Percentiles rank a stretch among this genome's conserved stretches.
Evolutionary conservation across 1,140 invertebrate genomes (phyloP).

Genomic region (Laupala kohalensis): DNA sequence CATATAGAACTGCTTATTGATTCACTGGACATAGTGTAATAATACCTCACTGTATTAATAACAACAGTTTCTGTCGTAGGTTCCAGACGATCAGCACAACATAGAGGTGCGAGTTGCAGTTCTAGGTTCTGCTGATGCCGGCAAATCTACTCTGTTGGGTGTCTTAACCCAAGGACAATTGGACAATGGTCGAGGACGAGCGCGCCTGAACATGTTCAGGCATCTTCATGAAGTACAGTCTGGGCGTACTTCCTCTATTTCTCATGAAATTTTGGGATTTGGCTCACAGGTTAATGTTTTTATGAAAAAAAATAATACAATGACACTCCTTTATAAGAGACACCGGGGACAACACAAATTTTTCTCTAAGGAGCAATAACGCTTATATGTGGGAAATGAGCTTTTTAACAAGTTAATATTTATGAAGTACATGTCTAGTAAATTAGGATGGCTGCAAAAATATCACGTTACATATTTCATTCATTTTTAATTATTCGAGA

Average conservation of each 20-base stretch:
- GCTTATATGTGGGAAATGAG: too few species aligned
- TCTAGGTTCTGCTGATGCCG: slow-evolving; percentile 83
- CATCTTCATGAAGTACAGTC: slow-evolving; percentile 94
- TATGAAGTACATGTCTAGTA: too few species aligned
- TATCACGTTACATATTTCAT: too few species aligned
- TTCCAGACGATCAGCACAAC: slow-evolving; percentile 80
- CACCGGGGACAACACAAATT: not conserved
- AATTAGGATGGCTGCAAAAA: too few species aligned
- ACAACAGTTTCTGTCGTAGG: slow-evolving; percentile 28
- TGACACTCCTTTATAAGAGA: not conserved
- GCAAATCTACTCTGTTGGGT: slow-evolving; percentile 85
- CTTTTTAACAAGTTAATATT: too few species aligned
- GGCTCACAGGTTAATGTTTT: slow-evolving; percentile 35
- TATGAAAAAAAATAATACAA: not conserved
- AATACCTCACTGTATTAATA: too few species aligned
- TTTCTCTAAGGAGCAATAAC: not conserved
- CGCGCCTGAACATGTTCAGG: slow-evolving; percentile 87
- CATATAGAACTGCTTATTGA: not conserved
- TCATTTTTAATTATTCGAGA: too few species aligned
- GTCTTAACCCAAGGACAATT: slow-evolving; percentile 89
- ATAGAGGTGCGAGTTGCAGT: slow-evolving; percentile 83
- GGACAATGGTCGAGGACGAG: slow-evolving; percentile 89
- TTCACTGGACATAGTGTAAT: too few species aligned
- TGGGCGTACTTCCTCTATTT: slow-evolving; percentile 90
- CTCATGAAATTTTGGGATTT: slow-evolving; percentile 93